Evolutionary conservation across 2,797 vertebrate genomes (phyloP).

Genomic region (Alectoris magna): DNA sequence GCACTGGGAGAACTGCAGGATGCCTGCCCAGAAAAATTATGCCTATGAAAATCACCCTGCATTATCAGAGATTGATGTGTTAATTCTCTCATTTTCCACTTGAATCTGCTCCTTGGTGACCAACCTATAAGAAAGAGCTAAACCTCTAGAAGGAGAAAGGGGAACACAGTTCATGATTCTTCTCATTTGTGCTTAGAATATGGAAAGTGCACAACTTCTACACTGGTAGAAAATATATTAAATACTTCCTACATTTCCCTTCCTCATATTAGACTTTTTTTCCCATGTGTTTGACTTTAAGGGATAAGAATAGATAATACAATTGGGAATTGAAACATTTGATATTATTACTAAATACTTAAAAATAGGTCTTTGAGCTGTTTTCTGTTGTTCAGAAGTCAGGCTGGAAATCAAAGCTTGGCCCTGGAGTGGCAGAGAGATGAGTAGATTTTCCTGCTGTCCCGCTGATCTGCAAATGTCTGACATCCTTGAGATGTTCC

Average conservation of each 20-base stretch:
- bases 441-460: not conserved
- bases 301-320: not conserved
- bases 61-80: not conserved
- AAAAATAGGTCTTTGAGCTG: not conserved
- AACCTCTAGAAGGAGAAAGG: not conserved
- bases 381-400: not conserved
- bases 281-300: not conserved
- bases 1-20: not conserved
- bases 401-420: not conserved
- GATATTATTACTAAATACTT: not conserved
- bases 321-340: not conserved
- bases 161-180: not conserved
- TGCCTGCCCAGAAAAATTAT: not conserved
- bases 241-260: not conserved
- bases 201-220: not conserved
- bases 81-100: not conserved
- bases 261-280: not conserved
- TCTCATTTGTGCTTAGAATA: not conserved
- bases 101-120: not conserved
- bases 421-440: not conserved
- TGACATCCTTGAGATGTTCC: not conserved
- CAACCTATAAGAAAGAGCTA: not conserved
- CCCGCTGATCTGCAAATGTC: not conserved
- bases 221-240: not conserved
- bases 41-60: not conserved